Evolutionary conservation across 2,888 invertebrate genomes (phyloP).

Genomic region (Melinaea menophilus): DNA sequence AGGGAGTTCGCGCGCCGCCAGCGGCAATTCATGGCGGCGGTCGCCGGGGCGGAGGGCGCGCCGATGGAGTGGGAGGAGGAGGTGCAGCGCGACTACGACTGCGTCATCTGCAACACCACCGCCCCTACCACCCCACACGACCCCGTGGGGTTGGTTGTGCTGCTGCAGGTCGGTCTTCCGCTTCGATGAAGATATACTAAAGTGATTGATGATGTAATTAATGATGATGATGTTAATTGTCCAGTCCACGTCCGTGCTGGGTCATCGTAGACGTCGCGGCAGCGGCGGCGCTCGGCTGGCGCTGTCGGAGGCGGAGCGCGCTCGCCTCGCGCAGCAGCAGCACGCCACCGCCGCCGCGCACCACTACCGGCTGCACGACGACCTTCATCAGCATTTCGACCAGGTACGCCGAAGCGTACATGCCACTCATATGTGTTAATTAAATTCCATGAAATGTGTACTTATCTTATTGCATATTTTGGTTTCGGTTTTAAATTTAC

Average conservation of each 20-base stretch:
- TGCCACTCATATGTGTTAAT: too few relatives aligned
- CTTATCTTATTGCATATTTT: too few relatives aligned
- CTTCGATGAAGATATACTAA: too few relatives aligned
- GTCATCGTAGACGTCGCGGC: slow-evolving; percentile 78
- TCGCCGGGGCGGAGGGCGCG: slow-evolving; percentile 57
- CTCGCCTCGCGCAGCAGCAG: slow-evolving; percentile 62
- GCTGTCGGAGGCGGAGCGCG: slow-evolving; percentile 74
- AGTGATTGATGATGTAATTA: neutral
- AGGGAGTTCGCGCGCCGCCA: slow-evolving; percentile 94
- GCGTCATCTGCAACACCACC: slow-evolving; percentile 96
- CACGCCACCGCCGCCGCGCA: slow-evolving; percentile 85
- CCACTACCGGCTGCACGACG: slow-evolving; percentile 86
- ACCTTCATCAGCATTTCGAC: slow-evolving; percentile 87
- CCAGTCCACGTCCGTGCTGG: slow-evolving; percentile 90
- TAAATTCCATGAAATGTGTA: too few relatives aligned
- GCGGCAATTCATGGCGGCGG: slow-evolving; percentile 88
- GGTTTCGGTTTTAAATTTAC: too few relatives aligned
- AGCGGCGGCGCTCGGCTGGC: slow-evolving; percentile 63
- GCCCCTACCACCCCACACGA: slow-evolving; percentile 87
- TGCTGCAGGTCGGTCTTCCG: slow-evolving; percentile 81
- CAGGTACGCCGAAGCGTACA: slow-evolving; percentile 59
- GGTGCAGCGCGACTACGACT: slow-evolving; percentile 89
- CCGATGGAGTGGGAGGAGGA: slow-evolving; percentile 82
- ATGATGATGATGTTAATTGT: neutral
- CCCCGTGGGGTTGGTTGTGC: slow-evolving; percentile 90